Evolutionary conservation across 2,113 vertebrate species (phyloP).

Genomic region (Tetraodon nigroviridis): DNA sequence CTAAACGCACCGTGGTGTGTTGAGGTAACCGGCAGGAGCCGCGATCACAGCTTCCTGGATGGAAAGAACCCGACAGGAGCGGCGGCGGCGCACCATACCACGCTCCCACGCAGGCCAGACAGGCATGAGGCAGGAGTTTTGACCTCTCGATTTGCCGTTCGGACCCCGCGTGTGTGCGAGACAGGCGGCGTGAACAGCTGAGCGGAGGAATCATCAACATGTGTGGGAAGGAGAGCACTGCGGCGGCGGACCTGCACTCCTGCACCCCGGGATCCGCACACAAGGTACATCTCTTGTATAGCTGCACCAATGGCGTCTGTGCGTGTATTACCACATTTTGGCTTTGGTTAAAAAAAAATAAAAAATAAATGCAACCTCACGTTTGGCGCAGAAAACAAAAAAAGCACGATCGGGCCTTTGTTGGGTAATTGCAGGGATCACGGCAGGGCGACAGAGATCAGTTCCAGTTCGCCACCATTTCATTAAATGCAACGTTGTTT

Average conservation of each 20-base stretch:
- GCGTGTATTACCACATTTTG: neutral
- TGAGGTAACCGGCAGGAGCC: constrained; percentile 32
- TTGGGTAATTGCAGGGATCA: neutral
- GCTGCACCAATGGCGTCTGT: neutral
- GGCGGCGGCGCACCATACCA: neutral
- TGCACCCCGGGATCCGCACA: constrained; percentile 22
- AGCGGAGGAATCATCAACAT: constrained; percentile 34
- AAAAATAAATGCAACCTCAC: too few species aligned
- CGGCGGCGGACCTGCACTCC: constrained; percentile 51
- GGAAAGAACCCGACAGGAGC: constrained; percentile 19
- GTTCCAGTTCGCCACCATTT: too few species aligned
- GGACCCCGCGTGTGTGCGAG: neutral
- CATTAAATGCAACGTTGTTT: neutral
- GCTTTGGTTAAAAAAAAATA: too few species aligned
- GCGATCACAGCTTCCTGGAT: constrained; percentile 52
- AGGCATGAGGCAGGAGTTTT: neutral
- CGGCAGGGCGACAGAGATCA: neutral
- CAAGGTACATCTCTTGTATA: constrained; percentile 34
- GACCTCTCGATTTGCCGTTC: neutral
- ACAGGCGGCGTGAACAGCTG: neutral
- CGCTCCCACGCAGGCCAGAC: neutral
- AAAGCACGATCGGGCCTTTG: too few species aligned
- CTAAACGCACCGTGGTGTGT: constrained; percentile 36
- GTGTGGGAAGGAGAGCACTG: constrained; percentile 49
- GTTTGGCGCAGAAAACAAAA: too few species aligned